phyloP scores from a whole-genome alignment of 2,797 vertebrate species.

The Eurystomus glaucurus region DNA sequence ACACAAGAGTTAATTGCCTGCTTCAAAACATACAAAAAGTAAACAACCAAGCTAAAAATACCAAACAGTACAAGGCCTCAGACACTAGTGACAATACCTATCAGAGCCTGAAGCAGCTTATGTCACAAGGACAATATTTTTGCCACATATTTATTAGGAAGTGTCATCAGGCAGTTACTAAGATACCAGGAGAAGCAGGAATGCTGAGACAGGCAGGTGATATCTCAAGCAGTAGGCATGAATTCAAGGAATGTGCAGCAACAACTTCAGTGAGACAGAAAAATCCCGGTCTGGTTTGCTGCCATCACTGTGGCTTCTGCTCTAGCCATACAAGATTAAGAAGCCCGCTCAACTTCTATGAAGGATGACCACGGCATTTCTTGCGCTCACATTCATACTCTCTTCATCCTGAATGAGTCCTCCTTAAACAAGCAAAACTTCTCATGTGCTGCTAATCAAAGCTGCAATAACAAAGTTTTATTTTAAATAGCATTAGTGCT shows the following conservation, averaged over 20 bases:
- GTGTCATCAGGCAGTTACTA: background rate
- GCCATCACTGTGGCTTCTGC: background rate
- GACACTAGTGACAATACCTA: background rate
- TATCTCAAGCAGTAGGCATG: background rate
- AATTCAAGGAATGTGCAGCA: background rate
- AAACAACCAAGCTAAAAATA: background rate
- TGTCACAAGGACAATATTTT: background rate
- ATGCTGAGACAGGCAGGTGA: background rate
- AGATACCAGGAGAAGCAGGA: background rate
- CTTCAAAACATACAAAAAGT: background rate
- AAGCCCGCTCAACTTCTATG: background rate
- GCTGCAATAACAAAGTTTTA: background rate
- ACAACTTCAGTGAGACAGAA: background rate
- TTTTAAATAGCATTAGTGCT: background rate
- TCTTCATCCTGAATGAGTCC: background rate
- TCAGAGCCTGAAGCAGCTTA: background rate
- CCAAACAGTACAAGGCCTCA: background rate
- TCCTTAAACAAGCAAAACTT: background rate
- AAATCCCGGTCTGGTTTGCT: background rate
- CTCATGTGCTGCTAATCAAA: background rate
- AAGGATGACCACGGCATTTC: background rate
- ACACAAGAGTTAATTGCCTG: background rate
- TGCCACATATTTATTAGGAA: background rate
- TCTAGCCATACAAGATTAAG: background rate
- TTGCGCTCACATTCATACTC: background rate